phyloP scores from a whole-genome alignment of 2,797 vertebrate species.

The Schizothorax lantsangensis region DNA sequence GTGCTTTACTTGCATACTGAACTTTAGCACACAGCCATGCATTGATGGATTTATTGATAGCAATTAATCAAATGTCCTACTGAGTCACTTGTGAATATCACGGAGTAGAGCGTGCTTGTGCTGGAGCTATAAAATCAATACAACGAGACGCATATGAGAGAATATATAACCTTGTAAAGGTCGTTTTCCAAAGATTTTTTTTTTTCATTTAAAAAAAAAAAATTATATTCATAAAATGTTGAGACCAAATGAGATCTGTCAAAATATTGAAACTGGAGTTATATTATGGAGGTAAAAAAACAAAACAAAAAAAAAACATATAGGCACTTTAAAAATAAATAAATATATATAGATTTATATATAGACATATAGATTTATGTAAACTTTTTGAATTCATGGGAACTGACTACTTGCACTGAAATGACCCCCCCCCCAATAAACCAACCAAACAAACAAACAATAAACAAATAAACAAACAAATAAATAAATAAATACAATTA shows the following conservation, averaged over 20 bases:
- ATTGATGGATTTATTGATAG: conserved; percentile 74
- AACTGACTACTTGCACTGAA: no score
- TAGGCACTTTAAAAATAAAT: background rate
- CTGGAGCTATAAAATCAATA: conserved; percentile 35
- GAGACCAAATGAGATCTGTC: background rate
- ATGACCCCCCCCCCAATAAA: no score
- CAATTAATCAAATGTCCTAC: conserved; percentile 76
- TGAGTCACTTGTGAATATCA: conserved; percentile 69
- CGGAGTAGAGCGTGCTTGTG: conserved; percentile 54
- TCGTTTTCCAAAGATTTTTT: background rate
- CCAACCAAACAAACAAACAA: no score
- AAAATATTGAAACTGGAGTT: background rate
- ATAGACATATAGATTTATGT: background rate
- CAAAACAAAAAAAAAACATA: no score
- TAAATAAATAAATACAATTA: no score
- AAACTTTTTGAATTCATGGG: background rate
- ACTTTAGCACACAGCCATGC: conserved; percentile 68
- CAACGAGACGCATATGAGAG: conserved; percentile 32
- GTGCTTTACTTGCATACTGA: conserved; percentile 62
- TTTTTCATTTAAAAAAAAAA: no score
- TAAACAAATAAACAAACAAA: no score
- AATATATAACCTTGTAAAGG: conserved; percentile 36
- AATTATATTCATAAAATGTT: background rate
- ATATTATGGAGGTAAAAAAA: background rate
- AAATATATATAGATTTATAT: background rate